Percentiles rank a stretch among this genome's conserved stretches.
Evolutionary conservation across 2,113 vertebrate species (phyloP).

Genomic region (Onychostoma macrolepis): DNA sequence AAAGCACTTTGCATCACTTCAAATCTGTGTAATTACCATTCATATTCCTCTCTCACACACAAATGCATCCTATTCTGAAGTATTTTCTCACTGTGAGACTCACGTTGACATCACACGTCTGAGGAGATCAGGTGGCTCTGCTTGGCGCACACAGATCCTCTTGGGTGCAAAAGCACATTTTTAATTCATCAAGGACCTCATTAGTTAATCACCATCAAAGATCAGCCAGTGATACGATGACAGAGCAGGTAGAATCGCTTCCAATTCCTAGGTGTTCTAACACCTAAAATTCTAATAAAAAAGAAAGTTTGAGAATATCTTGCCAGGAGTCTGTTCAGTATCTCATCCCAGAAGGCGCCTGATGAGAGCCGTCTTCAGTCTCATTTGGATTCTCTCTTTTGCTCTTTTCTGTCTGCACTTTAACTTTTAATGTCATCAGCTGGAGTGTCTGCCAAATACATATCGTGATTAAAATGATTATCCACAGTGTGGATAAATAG

Average conservation of each 20-base stretch:
- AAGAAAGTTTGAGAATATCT: neutral
- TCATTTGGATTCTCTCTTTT: neutral
- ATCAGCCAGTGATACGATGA: conserved; percentile 72
- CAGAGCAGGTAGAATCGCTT: conserved; percentile 77
- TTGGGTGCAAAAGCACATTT: conserved; percentile 25
- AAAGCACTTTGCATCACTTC: neutral
- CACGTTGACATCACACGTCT: neutral
- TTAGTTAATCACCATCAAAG: conserved; percentile 20
- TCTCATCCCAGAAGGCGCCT: neutral
- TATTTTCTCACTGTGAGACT: conserved; percentile 2
- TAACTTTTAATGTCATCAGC: neutral
- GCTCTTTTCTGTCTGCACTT: neutral
- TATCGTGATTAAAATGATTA: neutral
- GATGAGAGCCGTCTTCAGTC: neutral
- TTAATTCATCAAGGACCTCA: conserved; percentile 2
- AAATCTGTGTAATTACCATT: neutral
- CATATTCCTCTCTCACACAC: neutral
- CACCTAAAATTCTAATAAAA: neutral
- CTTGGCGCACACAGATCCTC: neutral
- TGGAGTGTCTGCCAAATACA: neutral
- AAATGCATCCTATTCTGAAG: neutral
- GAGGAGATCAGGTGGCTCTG: conserved; percentile 9
- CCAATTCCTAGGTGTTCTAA: neutral
- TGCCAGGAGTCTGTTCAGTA: neutral
- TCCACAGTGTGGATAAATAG: neutral